These are phyloP conservation scores for Myotis myotis DNA, from an alignment of 2,797 vertebrate species.

Conservation along the genomic window DNA sequence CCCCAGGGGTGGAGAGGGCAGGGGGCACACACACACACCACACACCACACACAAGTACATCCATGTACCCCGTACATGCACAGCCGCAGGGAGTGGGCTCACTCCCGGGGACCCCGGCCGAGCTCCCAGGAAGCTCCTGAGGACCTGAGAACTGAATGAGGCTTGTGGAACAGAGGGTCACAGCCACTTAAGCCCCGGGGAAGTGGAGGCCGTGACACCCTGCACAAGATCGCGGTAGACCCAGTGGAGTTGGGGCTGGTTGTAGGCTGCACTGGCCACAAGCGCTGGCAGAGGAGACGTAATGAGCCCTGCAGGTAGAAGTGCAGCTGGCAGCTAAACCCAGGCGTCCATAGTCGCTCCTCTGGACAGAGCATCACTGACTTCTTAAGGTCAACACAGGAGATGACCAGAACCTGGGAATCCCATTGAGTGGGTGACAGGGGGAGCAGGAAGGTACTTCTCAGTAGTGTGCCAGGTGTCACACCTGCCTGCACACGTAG, in stretches of 20 bases:
- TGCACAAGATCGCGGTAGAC: rapidly evolving
- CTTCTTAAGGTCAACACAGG: neutral
- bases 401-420: neutral
- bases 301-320: neutral
- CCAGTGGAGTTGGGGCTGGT: neutral
- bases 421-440: too few relatives aligned
- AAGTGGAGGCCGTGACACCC: neutral
- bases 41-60: neutral
- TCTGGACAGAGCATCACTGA: neutral
- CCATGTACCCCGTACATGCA: neutral
- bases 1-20: neutral
- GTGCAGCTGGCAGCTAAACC: neutral
- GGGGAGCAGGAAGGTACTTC: too few relatives aligned
- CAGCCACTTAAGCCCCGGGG: neutral
- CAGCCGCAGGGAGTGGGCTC: neutral
- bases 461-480: neutral
- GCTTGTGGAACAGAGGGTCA: neutral
- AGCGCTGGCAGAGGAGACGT: neutral
- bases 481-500: too few relatives aligned
- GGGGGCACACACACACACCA: neutral
- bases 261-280: neutral
- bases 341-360: neutral
- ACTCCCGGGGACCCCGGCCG: neutral
- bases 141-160: too few relatives aligned
- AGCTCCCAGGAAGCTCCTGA: neutral